These are phyloP conservation scores for Diabrotica undecimpunctata DNA, from an alignment of 1,140 invertebrate genomes.

Conservation along the genomic window DNA sequence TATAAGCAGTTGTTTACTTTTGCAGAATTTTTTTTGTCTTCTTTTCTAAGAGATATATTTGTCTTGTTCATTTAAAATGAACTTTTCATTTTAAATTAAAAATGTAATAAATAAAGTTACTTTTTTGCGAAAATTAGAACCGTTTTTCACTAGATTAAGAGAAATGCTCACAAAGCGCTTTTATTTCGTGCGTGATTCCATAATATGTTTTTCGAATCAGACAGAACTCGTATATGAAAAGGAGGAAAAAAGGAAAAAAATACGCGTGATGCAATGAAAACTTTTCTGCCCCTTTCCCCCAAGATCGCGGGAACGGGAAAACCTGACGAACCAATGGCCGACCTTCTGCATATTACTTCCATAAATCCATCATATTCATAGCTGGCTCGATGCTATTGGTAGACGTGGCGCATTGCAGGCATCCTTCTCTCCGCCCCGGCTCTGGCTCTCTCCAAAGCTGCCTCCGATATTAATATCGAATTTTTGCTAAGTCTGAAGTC, in stretches of 20 bases:
- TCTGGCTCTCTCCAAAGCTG: constrained; percentile 10
- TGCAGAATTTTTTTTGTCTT: too few relatives aligned
- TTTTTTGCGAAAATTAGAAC: too few relatives aligned
- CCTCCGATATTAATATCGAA: constrained; percentile 35
- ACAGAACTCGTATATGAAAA: neutral
- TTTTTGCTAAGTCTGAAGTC: constrained; percentile 29
- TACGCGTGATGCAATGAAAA: constrained; percentile 1
- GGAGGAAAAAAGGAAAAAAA: constrained; percentile 5
- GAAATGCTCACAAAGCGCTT: too few relatives aligned
- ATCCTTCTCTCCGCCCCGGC: constrained; percentile 29
- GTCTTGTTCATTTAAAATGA: too few relatives aligned
- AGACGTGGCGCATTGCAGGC: constrained; percentile 40
- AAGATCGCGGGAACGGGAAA: constrained; percentile 6
- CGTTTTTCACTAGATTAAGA: too few relatives aligned
- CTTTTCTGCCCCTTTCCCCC: neutral
- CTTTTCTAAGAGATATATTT: too few relatives aligned
- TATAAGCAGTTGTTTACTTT: too few relatives aligned
- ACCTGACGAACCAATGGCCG: constrained; percentile 46
- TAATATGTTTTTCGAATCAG: too few relatives aligned
- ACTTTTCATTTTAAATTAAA: too few relatives aligned
- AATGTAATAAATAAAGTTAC: too few relatives aligned
- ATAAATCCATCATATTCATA: constrained; percentile 51
- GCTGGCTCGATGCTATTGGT: constrained; percentile 36
- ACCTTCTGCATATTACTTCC: constrained; percentile 58
- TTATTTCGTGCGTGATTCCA: too few relatives aligned